Evolutionary conservation across 1,140 invertebrate species (phyloP), one percentile per base, ranked within the genome.

Genomic region (Aphaenogaster rudis): DNA sequence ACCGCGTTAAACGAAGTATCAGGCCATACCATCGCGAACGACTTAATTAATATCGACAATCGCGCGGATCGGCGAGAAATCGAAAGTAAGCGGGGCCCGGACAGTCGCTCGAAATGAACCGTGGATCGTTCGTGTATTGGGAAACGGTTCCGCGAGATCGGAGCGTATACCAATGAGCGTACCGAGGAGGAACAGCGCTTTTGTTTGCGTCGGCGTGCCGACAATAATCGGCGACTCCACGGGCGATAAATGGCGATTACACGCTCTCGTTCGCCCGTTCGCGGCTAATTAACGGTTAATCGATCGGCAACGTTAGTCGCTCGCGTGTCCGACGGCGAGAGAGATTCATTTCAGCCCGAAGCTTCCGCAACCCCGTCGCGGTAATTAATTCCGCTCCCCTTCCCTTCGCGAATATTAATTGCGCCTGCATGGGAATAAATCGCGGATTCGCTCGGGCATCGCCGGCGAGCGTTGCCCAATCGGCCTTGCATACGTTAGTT

Each of bases 241-340:
- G 77, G 42, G 33, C 77, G 8, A 67, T 52, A 67, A 67, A 39
- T 42, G 17, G 13, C 77, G 63, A 80, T 66, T 42, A 66, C 5
- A 39, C 17, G 45, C 80, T 74, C 39, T 45, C 52, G 39, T 42
- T 59, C 28, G 61, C 28, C n/a, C 28, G 13, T 21, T 15, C 39
- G 39, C 54, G 52, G 28, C 28, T 82, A 82, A 72, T 82, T 82
- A 82, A 82, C 67, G 39, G 80, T 48, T 82, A 82, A 82, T 82
- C 67, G 42, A 28, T 59, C 45, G 78, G 13, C 28, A 13, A 45
- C 28, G 57, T 48, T 48, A 48, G 15, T 21, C 33, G 64, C 15
- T 45, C 48, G 78, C 36, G 52, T 39, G n/a, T 50, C 59, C 52
- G 33, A 28, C 45, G 21, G n/a, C 36, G 57, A 33, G 36, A 33